A percentile compares a stretch with the other conserved stretches of the same genome.
Conservation (phyloP, 1,140 invertebrate species). For the Cyphomyrmex costatus region DNA sequence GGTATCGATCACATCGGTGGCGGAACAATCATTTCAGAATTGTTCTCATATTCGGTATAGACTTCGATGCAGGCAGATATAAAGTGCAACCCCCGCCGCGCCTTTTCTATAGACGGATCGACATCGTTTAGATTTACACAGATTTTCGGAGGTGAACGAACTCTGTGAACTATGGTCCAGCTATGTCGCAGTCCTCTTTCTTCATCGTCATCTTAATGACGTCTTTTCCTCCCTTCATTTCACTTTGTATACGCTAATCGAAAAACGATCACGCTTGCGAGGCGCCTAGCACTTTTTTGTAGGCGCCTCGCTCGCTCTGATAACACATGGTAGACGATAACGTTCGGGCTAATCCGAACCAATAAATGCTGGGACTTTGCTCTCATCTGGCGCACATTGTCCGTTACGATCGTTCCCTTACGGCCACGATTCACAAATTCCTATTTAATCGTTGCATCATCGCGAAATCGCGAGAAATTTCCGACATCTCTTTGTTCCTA, state of each 20-base stretch:
- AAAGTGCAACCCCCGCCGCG: neutral
- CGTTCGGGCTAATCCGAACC: constrained; percentile 65
- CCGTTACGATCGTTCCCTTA: constrained; percentile 60
- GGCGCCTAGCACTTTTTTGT: constrained; percentile 72
- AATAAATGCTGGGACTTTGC: constrained; percentile 80
- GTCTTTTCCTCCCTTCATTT: neutral
- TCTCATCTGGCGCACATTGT: constrained; percentile 70
- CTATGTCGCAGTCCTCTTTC: neutral
- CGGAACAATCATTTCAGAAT: neutral
- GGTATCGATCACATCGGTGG: neutral
- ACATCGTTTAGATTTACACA: neutral
- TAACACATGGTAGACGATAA: constrained; percentile 73
- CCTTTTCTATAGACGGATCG: neutral
- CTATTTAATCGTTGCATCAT: neutral
- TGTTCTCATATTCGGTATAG: neutral
- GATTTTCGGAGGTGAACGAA: constrained; percentile 25
- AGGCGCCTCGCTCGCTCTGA: constrained; percentile 60
- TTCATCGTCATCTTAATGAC: neutral
- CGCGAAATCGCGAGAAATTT: neutral
- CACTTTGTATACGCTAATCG: constrained; percentile 49
- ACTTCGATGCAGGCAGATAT: neutral
- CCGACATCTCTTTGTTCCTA: neutral
- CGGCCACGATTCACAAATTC: constrained; percentile 60
- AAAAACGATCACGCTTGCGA: constrained; percentile 56
- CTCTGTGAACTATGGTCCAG: constrained; percentile 4